These are phyloP conservation scores for Phataginus tetradactyla DNA, from an alignment of 2,797 vertebrate genomes.

Conservation along the genomic window DNA sequence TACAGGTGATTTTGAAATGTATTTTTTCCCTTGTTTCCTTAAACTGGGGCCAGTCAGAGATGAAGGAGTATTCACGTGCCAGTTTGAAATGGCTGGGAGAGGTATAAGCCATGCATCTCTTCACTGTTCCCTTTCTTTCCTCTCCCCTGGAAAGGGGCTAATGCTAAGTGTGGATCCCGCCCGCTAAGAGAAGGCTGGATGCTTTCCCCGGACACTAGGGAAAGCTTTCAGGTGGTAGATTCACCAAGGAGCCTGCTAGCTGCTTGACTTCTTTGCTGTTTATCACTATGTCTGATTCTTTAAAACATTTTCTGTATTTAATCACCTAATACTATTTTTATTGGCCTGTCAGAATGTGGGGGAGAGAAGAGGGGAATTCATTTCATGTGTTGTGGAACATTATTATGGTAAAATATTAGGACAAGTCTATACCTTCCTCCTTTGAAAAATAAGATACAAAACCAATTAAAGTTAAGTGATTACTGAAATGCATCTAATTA, in stretches of 20 bases:
- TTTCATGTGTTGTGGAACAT: conserved; percentile 74
- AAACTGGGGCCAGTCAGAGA: neutral
- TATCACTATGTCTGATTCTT: conserved; percentile 85
- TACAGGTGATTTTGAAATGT: conserved; percentile 27
- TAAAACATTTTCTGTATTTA: conserved; percentile 82
- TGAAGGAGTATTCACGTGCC: neutral
- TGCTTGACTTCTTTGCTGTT: conserved; percentile 86
- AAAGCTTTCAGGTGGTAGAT: conserved; percentile 88
- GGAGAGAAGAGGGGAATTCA: conserved; percentile 70
- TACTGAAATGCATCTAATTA: conserved; percentile 83
- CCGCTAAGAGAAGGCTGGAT: conserved; percentile 84
- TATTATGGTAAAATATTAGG: conserved; percentile 84
- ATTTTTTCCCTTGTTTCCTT: neutral
- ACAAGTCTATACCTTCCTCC: conserved; percentile 78
- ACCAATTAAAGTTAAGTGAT: conserved; percentile 83
- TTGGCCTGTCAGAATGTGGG: conserved; percentile 81
- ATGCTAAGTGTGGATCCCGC: conserved; percentile 76
- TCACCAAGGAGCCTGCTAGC: conserved; percentile 88
- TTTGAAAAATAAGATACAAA: conserved; percentile 84
- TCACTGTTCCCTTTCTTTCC: neutral
- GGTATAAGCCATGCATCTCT: conserved; percentile 23
- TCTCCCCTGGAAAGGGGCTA: neutral
- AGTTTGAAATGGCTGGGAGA: conserved; percentile 42
- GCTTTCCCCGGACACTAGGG: conserved; percentile 85
- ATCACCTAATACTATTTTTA: conserved; percentile 86